Evolutionary conservation across 2,797 vertebrate genomes (phyloP).

Genomic region (Labeo calbasu): DNA sequence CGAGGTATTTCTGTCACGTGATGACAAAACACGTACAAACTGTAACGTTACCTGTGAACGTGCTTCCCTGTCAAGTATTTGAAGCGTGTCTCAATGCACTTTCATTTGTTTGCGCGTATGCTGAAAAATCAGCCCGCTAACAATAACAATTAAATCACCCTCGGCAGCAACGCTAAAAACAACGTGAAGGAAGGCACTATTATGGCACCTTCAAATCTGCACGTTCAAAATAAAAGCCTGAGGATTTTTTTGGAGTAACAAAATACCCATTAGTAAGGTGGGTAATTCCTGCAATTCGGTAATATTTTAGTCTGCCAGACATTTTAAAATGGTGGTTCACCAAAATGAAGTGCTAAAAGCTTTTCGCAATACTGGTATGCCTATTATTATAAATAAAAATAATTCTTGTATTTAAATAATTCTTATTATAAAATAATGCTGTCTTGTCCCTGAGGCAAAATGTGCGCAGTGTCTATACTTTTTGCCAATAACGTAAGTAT

Average conservation of each 20-base stretch:
- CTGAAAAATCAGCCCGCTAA: constrained; percentile 74
- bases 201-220: constrained; percentile 48
- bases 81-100: constrained; percentile 69
- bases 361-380: background rate
- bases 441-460: background rate
- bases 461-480: background rate
- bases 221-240: constrained; percentile 40
- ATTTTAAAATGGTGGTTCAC: background rate
- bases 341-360: background rate
- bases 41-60: constrained; percentile 72
- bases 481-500: background rate
- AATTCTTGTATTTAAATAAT: too few relatives aligned
- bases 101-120: constrained; percentile 61
- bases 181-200: constrained; percentile 61
- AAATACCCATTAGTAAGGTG: background rate
- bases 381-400: background rate
- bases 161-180: constrained; percentile 21
- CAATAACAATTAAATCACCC: constrained; percentile 79
- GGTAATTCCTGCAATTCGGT: too few relatives aligned
- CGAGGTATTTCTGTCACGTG: background rate
- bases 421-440: background rate
- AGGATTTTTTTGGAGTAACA: background rate
- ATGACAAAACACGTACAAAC: constrained; percentile 69
- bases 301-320: background rate
- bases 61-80: constrained; percentile 72